phyloP scores from a whole-genome alignment of 2,113 vertebrate species.

The Entomyzon cyanotis region DNA sequence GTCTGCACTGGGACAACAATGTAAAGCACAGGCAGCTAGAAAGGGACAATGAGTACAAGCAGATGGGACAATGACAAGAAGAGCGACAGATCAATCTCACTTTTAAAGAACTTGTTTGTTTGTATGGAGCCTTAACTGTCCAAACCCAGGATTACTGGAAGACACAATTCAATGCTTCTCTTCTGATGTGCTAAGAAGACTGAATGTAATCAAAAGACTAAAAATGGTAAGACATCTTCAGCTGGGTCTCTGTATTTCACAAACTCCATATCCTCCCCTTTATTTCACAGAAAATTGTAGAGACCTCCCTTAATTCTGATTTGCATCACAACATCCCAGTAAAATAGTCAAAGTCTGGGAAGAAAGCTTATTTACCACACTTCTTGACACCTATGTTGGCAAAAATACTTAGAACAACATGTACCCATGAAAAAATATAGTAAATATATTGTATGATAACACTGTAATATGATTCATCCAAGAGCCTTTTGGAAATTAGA shows the following conservation, averaged over 20 bases:
- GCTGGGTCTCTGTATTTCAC: not conserved
- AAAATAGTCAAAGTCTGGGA: not conserved
- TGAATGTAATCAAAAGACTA: not conserved
- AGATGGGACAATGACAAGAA: not conserved
- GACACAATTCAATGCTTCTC: not conserved
- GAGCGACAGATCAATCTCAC: not conserved
- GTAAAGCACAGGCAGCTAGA: not conserved
- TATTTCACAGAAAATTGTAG: not conserved
- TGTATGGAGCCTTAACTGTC: not conserved
- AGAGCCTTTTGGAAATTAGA: not conserved
- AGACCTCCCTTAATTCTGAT: not conserved
- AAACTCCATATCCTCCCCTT: not conserved
- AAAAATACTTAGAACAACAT: not conserved
- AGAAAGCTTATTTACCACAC: not conserved
- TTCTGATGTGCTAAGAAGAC: not conserved
- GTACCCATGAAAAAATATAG: not conserved
- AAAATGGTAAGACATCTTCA: not conserved
- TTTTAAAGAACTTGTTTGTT: not conserved
- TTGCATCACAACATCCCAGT: not conserved
- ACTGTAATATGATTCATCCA: not conserved
- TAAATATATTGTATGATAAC: not conserved
- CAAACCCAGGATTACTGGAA: not conserved
- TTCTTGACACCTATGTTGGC: not conserved
- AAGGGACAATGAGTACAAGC: not conserved
- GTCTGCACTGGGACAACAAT: not conserved